Conservation (phyloP, 2,797 vertebrate species). For the Melanogrammus aeglefinus region DNA sequence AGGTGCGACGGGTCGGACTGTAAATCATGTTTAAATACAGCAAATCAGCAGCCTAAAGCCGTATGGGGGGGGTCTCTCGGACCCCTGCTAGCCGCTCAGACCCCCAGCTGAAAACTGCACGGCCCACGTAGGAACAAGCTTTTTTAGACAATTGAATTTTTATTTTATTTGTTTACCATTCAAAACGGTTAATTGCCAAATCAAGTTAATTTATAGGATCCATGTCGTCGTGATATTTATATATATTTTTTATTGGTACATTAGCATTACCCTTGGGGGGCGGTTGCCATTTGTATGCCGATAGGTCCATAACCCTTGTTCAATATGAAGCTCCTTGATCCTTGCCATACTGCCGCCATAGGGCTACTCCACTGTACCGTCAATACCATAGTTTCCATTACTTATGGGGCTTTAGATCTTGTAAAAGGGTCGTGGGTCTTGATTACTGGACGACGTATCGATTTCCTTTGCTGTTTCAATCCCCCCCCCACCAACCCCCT, state of each 20-base stretch:
- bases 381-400: conserved; percentile 1
- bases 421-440: conserved; percentile 7
- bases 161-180: not conserved
- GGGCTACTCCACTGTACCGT: not conserved
- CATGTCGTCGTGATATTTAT: not conserved
- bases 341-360: not conserved
- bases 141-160: not conserved
- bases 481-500: not conserved
- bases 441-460: conserved; percentile 1
- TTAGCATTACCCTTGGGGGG: not conserved
- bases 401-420: not conserved
- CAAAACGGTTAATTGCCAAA: not conserved
- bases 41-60: conserved; percentile 29
- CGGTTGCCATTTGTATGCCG: not conserved
- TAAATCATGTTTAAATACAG: conserved; percentile 56
- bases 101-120: not conserved
- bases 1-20: conserved; percentile 25
- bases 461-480: conserved; percentile 3
- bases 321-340: not conserved
- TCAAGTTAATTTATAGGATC: not conserved
- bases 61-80: not conserved
- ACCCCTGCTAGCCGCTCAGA: not conserved
- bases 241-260: not conserved
- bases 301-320: not conserved
- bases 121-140: not conserved